Base-by-base conservation (phyloP, 1,140 invertebrate species). In the Drosophila aff. region DNA sequence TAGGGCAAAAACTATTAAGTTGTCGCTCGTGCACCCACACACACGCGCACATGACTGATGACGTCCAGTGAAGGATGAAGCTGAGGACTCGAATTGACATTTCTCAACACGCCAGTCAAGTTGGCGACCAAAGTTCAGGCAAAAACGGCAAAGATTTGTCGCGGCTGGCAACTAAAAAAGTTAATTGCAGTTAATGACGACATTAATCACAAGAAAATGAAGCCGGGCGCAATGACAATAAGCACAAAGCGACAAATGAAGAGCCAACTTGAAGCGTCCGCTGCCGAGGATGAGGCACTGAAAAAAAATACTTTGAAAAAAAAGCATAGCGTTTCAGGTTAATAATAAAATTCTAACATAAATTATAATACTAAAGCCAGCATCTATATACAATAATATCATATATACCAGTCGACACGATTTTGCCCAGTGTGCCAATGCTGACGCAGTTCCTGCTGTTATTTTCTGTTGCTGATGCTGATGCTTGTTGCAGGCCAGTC, bases 181-280 rank as follows among this genome's bases (percentile, higher is more conserved):
- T 91, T 91, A 91, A 91, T 91, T 91, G 89, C 89, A 91, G 89
- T 91, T 91, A 91, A 91, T 91, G 89, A 91, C 89, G 81, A 91
- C 89, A 91, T 91, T 91, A 91, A 91, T 91, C 89, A 91, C 89
- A 91, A 85, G 89, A 91, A 91, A 91, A 91, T 91, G 81, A 91
- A 91, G 89, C 79, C 84, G 74, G 53, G 76, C 82, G 79, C 79
- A 82, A 62, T 85, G 85, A 91, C 85, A 90, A 91, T 90, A 85
- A 91, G 85, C 81, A 81, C 81, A 67, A 84, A 90, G 84, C 84
- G 85, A 89, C 84, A 90, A 89, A 89, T 89, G 85, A 84, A 89
- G 84, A 81, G 77, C 78, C 73, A 76, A 71, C 63, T 57, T 71
- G 63, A 71, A 76, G 63, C 63, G 79, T 71, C 52, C 60, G 67